Base-by-base conservation (phyloP, 92 coral and sea anemone genomes). In the Zoanthus sociatus region DNA sequence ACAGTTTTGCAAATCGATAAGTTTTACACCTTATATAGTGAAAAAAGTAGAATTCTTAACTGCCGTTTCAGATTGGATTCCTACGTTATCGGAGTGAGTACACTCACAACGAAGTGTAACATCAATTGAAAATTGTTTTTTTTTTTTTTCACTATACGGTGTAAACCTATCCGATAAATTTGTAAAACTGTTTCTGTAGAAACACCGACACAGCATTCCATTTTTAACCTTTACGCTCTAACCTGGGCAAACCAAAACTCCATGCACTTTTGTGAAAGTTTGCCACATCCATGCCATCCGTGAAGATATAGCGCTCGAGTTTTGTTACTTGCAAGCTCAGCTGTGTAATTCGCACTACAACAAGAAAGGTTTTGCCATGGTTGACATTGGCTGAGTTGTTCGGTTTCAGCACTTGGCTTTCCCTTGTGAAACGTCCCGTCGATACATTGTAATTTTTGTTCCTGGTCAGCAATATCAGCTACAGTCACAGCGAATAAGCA, bases 201-300 rank as follows among this genome's bases (percentile, higher is more conserved):
- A 26, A 26, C 26, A 26, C 26, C 26, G 26, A 26, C 26, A 26
- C 26, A 26, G 26, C 26, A 26, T 26, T 26, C 26, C 26, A 26
- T 26, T 26, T 26, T 0, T 26, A 26, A 26, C 26, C 26, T 26
- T 37, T 37, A 37, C 42, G 31, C 37, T 47, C 84, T 9, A 51
- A 96, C 98, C 96, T 96, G 98, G 30, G 84, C 83, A 20, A 94
- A 83, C 98, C 98, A 96, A 67, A 85, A 93, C 21, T 73, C 73
- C 88, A 91, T 87, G 74, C 98, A 96, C 53, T 77, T 73, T 21
- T 58, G 71, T 9, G 98, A 93, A 6, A 96, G 90, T 42, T 86
- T 79, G 17, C 92, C 95, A 77, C 98, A 96, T 17, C 86, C 76
- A 47, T 96, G 94, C 98, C 96, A 94, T 0, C 95, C 90, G 58